These are phyloP conservation scores for Spatulosminthurus flaviceps DNA, from an alignment of 2,888 invertebrate genomes.

Conservation along the genomic window DNA sequence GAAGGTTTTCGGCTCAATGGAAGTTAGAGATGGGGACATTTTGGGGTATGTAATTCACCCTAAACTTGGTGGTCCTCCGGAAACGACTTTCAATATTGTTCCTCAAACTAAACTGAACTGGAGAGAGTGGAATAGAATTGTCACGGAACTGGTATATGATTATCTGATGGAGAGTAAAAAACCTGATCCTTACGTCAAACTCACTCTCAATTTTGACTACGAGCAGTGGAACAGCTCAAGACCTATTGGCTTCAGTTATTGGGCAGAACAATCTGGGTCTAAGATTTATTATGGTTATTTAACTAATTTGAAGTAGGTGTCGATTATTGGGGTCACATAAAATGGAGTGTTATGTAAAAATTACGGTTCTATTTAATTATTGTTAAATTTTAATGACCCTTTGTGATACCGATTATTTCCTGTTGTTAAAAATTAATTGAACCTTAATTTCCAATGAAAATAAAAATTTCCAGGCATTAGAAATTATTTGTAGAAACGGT, in stretches of 20 bases:
- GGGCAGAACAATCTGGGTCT: background rate
- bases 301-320: background rate
- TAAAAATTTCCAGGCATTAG: too few species aligned
- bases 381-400: too few species aligned
- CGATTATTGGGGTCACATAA: too few species aligned
- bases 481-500: too few species aligned
- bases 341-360: too few species aligned
- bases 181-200: background rate
- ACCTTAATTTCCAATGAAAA: too few species aligned
- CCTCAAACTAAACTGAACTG: constrained; percentile 11
- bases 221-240: constrained; percentile 11
- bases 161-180: background rate
- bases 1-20: constrained; percentile 3
- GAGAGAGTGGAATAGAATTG: constrained; percentile 2
- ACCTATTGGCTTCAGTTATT: constrained; percentile 6
- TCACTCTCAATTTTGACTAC: constrained; percentile 10
- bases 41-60: constrained; percentile 18
- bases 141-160: background rate
- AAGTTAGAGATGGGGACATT: background rate
- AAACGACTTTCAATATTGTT: background rate
- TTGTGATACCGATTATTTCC: too few species aligned
- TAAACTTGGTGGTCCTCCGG: background rate
- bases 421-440: too few species aligned
- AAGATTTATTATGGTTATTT: constrained; percentile 11
- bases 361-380: too few species aligned